Evolutionary conservation across 1,140 invertebrate species (phyloP), one percentile per base, ranked within the genome.

Genomic region (Lysiphlebus fabarum): DNA sequence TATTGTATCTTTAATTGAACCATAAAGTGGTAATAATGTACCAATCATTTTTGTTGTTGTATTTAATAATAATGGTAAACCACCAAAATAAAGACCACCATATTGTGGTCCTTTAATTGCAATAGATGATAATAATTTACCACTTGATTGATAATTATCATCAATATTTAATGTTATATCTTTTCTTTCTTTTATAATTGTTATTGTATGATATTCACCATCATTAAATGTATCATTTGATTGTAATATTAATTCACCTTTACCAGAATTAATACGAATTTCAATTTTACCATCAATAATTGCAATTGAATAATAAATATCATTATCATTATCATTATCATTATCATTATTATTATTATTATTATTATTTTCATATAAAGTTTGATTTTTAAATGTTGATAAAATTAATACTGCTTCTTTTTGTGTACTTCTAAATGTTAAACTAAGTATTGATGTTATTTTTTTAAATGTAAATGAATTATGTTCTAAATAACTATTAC

Each of bases 1-100:
- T 56, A 91, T 86, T 12, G 89, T 83, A 78, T 95, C 90, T 65
- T 86, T 87, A 17, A 95, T 87, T 6, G 89, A 87, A 36, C 92
- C 92, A 56, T 82, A 81, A 7, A 90, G 74, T 49, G 82, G 81
- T 45, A 76, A 67, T 17, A 69, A 78, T 0, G 82, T 84, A 0
- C 81, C 77, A 5, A 83, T 80, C 71, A 84, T 81, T 38, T 81
- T 81, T 7, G 79, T 78, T 43, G 81, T 78, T 43, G 81, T 78
- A 54, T 81, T 80, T 10, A 84, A 80, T 47, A 78, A 73, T 12
- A 72, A 61, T 2, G 84, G 85, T 10, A 87, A 70, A 2, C 90
- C 89, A 42, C 89, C 89, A 62, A 91, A 79, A 69, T 79, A 85
- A 14, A 85, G 59, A 4, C 83, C 84, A 4, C 81, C 77, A 7